These are phyloP conservation scores for Artibeus lituratus DNA, from an alignment of 2,797 vertebrate genomes.

Conservation along the genomic window DNA sequence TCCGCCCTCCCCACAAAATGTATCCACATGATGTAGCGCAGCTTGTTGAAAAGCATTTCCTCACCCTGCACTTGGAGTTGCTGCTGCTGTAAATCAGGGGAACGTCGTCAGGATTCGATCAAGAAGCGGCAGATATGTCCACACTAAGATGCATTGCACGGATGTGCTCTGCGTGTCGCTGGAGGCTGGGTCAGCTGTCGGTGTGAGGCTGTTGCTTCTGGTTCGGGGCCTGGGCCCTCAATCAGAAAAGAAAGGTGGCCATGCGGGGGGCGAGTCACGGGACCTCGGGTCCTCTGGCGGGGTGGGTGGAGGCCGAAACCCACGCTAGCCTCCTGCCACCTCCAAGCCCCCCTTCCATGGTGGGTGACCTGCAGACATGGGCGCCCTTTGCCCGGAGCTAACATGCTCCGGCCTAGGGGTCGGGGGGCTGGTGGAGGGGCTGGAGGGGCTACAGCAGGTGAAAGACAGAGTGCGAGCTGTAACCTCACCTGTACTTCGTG, in stretches of 20 bases:
- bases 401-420: not conserved
- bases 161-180: not conserved
- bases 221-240: not conserved
- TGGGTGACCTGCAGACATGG: not conserved
- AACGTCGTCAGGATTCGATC: not conserved
- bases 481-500: rapidly evolving
- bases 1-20: too few species aligned
- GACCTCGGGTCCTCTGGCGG: not conserved
- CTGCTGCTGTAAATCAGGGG: not conserved
- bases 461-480: not conserved
- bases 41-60: not conserved
- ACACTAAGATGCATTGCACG: too few species aligned
- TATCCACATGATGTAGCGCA: not conserved
- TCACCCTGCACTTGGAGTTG: not conserved
- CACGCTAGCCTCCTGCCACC: too few species aligned
- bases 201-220: not conserved
- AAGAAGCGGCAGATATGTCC: not conserved
- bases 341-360: not conserved
- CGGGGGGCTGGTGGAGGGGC: not conserved
- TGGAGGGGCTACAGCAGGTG: too few species aligned
- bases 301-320: not conserved
- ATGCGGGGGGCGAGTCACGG: not conserved
- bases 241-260: not conserved
- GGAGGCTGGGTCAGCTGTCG: not conserved
- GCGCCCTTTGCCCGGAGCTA: not conserved